These are phyloP conservation scores for Tortricodes alternella DNA, from an alignment of 2,888 invertebrate genomes.

Conservation along the genomic window DNA sequence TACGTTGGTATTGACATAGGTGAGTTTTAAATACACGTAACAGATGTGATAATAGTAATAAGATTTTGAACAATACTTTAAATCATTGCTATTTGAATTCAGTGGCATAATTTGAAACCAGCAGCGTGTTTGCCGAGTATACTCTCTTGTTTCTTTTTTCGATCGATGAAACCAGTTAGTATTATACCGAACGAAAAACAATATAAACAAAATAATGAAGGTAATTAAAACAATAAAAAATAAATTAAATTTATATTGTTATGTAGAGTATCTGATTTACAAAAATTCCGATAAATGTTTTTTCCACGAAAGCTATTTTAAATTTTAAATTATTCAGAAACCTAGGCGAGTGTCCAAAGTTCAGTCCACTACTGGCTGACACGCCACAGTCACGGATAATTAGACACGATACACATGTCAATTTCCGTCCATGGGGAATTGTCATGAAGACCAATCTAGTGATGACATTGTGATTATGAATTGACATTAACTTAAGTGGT, in stretches of 20 bases:
- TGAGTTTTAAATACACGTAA: background rate
- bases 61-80: background rate
- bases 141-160: too few relatives aligned
- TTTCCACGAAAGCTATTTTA: background rate
- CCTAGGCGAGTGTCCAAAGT: background rate
- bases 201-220: too few relatives aligned
- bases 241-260: too few relatives aligned
- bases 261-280: background rate
- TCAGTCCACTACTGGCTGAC: background rate
- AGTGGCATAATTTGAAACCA: too few relatives aligned
- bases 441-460: constrained; percentile 15
- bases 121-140: too few relatives aligned
- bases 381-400: constrained; percentile 24
- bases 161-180: too few relatives aligned
- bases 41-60: background rate
- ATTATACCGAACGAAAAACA: too few relatives aligned
- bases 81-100: background rate
- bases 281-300: background rate
- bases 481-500: constrained; percentile 20
- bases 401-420: constrained; percentile 10
- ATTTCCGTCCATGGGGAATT: constrained; percentile 11
- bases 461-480: background rate
- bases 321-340: background rate
- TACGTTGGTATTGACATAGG: constrained; percentile 16
- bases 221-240: too few relatives aligned